Evolutionary conservation across 2,113 vertebrate species (phyloP).

Genomic region (Blennius ocellaris): DNA sequence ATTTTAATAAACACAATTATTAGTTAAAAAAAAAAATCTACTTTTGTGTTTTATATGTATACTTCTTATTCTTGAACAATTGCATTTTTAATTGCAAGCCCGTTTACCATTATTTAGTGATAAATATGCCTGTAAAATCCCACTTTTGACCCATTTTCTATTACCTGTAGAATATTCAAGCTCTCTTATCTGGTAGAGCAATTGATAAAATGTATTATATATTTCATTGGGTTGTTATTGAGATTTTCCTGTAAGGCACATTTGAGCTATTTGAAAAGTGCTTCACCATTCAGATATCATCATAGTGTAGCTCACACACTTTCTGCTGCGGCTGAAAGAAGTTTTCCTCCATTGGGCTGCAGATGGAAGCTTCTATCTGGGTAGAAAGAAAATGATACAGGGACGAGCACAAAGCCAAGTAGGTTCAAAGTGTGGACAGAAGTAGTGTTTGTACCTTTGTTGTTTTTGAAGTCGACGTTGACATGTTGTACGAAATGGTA

Average conservation of each 20-base stretch:
- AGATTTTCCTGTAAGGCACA: not conserved
- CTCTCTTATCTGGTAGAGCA: not conserved
- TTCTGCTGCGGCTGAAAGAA: not conserved
- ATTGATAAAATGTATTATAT: not conserved
- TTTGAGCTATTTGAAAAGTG: constrained; percentile 1
- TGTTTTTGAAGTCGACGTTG: no score
- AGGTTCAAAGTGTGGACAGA: not conserved
- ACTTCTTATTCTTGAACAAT: not conserved
- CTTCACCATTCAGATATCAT: not conserved
- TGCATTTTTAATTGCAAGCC: not conserved
- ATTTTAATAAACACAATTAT: not conserved
- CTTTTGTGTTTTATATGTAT: not conserved
- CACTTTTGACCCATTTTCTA: not conserved
- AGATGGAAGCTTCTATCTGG: not conserved
- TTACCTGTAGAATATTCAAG: not conserved
- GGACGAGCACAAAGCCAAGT: not conserved
- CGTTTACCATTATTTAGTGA: not conserved
- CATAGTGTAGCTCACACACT: not conserved
- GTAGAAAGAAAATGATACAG: not conserved
- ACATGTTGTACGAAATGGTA: no score
- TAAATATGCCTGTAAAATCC: not conserved
- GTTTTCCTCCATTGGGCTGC: not conserved
- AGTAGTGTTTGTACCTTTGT: not conserved
- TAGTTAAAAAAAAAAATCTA: not conserved
- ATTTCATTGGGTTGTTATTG: not conserved